Evolutionary conservation across 1,140 invertebrate species (phyloP), one percentile per base, ranked within the genome.

Genomic region (Lutraria rhynchaena): DNA sequence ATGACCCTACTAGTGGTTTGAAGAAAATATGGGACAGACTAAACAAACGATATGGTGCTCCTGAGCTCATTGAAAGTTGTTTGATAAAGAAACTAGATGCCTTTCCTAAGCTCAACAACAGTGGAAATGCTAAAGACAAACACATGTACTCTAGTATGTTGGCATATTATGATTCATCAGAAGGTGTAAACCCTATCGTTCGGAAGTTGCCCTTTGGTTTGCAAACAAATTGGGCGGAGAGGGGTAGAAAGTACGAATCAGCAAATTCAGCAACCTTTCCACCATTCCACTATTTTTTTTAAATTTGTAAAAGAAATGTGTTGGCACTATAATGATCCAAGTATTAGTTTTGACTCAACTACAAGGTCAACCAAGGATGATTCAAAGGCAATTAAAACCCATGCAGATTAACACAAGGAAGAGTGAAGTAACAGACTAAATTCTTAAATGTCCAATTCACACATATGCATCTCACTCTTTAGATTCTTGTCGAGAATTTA

Each of bases 121-220:
- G 83, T 7, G 7, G 75, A 60, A 70, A 31, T 22, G 11, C 57
- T 13, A 86, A 84, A 58, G 74, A 78, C n/a, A 74, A 86, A 61
- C 17, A 24, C 0, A 61, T 22, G 31, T 81, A 76, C 53, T 31
- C 19, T 3, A 24, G 4, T 17, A 46, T 53, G 22, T 57, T 86
- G n/a, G 51, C 44, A n/a, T 86, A 86, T 67, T 84, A 78, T 55
- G 83, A 84, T 67, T 57, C 85, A 29, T 78, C 74, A 3, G 37
- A 63, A n/a, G 82, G 82, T 27, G 61, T 86, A 9, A 57, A 58
- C 11, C 74, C 82, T 4, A 71, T 82, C 69, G 67, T 84, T 13
- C 27, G 22, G 1, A 85, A 85, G 44, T 51, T 83, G n/a, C 53
- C 82, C n/a, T 35, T 46, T 29, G 27, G 31, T 51, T 17, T 85